These are phyloP conservation scores for Cladopsammia gracilis DNA, from an alignment of 64 coral and sea anemone genomes.

Conservation along the genomic window DNA sequence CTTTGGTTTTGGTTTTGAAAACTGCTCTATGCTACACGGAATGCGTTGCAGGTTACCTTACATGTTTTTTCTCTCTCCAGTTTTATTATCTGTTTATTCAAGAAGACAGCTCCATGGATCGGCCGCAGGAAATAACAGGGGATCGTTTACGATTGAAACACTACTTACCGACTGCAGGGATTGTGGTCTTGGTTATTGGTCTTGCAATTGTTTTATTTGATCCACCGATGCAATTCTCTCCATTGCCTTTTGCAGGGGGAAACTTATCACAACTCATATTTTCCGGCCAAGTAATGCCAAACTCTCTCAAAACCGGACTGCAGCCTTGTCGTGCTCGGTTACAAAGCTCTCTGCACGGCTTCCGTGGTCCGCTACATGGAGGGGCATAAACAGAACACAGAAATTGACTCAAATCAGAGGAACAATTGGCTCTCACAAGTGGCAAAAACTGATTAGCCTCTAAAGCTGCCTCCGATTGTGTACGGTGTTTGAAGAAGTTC, in stretches of 20 bases:
- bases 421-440: constrained; percentile 44
- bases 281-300: constrained; percentile 57
- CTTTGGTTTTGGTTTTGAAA: no score
- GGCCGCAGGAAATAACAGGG: no score
- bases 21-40: no score
- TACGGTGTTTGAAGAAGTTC: constrained; percentile 8
- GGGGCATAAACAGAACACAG: constrained; percentile 84
- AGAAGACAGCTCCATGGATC: no score
- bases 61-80: no score
- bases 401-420: constrained; percentile 14
- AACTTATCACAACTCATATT: constrained; percentile 48
- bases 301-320: background rate
- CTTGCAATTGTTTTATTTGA: no score
- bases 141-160: no score
- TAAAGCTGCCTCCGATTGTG: constrained; percentile 15
- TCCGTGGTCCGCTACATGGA: constrained; percentile 8
- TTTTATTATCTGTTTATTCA: no score
- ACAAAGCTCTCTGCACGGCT: constrained; percentile 54
- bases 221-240: background rate
- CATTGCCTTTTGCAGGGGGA: background rate
- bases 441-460: constrained; percentile 21
- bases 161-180: no score
- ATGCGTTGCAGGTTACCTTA: no score
- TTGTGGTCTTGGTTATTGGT: no score
- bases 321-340: constrained; percentile 29